Percentiles rank a stretch among this genome's conserved stretches.
Evolutionary conservation across 2,888 invertebrate genomes (phyloP).

Genomic region (Cosmia trapezina): DNA sequence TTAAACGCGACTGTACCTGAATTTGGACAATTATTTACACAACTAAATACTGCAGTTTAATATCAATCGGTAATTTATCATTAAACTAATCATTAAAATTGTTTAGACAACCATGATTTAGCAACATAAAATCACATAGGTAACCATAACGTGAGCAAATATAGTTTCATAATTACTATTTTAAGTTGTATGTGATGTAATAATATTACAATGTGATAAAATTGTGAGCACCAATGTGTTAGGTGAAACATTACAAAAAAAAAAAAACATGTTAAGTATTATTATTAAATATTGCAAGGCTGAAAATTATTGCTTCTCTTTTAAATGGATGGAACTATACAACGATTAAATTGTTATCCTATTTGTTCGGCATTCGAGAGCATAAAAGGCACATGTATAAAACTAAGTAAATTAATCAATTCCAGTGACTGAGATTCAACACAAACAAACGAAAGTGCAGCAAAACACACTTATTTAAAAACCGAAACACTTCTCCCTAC

Average conservation of each 20-base stretch:
- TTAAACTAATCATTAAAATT: slow-evolving; percentile 16
- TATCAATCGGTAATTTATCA: slow-evolving; percentile 37
- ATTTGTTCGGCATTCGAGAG: not conserved
- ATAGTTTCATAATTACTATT: slow-evolving; percentile 22
- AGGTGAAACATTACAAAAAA: slow-evolving; percentile 18
- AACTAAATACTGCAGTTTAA: slow-evolving; percentile 29
- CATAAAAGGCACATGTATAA: slow-evolving; percentile 5
- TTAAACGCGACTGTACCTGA: slow-evolving; percentile 27
- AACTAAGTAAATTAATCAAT: slow-evolving; percentile 36
- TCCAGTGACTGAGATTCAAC: slow-evolving; percentile 62
- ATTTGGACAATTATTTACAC: slow-evolving; percentile 26
- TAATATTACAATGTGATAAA: slow-evolving; percentile 11
- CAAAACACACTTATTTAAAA: slow-evolving; percentile 43
- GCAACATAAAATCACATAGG: slow-evolving; percentile 54
- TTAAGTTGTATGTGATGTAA: slow-evolving; percentile 39
- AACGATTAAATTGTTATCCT: not conserved
- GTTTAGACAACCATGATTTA: slow-evolving; percentile 32
- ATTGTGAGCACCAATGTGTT: slow-evolving; percentile 50
- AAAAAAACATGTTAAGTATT: slow-evolving; percentile 1
- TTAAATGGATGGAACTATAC: not conserved
- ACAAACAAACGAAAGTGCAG: slow-evolving; percentile 43
- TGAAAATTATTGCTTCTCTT: not conserved
- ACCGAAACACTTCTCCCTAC: slow-evolving; percentile 24
- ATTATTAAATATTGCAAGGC: slow-evolving; percentile 1
- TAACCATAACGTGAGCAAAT: slow-evolving; percentile 60